Percentiles rank a stretch among this genome's conserved stretches.
Evolutionary conservation across 2,797 vertebrate genomes (phyloP).

Genomic region (Sebastes wilsoni): DNA sequence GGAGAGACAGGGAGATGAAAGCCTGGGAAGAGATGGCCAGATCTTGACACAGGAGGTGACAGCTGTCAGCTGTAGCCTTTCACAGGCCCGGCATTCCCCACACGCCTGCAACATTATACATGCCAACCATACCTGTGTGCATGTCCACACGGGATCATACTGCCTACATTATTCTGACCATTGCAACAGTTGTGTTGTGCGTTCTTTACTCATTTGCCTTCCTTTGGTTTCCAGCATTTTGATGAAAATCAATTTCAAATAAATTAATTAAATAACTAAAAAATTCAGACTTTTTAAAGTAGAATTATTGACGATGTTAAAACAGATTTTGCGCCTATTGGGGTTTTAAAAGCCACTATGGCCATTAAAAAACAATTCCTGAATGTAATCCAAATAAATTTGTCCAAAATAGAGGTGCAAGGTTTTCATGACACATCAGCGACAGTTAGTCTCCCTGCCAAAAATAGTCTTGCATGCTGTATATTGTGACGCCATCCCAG

Average conservation of each 20-base stretch:
- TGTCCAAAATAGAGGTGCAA: slow-evolving; percentile 20
- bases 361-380: not conserved
- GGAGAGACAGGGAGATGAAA: slow-evolving; percentile 52
- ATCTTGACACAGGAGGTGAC: slow-evolving; percentile 63
- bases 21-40: slow-evolving; percentile 50
- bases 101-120: slow-evolving; percentile 64
- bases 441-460: slow-evolving; percentile 26
- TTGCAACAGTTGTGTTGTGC: slow-evolving; percentile 3
- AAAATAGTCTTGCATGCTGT: slow-evolving; percentile 54
- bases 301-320: not conserved
- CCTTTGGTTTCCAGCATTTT: not conserved
- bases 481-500: slow-evolving; percentile 39
- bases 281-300: not conserved
- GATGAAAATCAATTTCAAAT: not conserved
- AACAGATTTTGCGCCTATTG: not conserved
- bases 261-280: not conserved
- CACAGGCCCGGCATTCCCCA: slow-evolving; percentile 64
- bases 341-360: not conserved
- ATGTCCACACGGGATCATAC: slow-evolving; percentile 31
- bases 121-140: slow-evolving; percentile 54
- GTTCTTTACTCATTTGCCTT: not conserved
- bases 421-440: slow-evolving; percentile 41
- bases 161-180: slow-evolving; percentile 17
- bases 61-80: slow-evolving; percentile 73
- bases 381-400: not conserved